Conservation (phyloP, 2,113 vertebrate genomes). For the Chauna torquata region DNA sequence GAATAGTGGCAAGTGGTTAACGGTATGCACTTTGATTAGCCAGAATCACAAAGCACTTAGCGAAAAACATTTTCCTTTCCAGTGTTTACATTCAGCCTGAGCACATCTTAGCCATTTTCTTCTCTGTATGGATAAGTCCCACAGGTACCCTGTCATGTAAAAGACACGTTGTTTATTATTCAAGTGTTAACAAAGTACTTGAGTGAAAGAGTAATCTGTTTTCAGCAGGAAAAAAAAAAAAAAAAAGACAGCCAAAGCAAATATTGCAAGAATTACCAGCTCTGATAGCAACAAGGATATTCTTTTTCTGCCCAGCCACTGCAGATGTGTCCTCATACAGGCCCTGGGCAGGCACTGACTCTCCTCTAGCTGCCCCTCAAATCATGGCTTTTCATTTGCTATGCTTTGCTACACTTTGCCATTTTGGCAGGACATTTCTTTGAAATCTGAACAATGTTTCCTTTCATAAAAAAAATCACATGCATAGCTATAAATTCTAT, state of each 20-base stretch:
- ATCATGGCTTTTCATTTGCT: background rate
- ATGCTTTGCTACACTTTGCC: background rate
- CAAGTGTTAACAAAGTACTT: slow-evolving; percentile 33
- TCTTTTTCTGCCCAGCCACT: background rate
- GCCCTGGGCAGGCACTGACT: background rate
- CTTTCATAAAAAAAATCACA: background rate
- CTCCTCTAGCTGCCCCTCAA: background rate
- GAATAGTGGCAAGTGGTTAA: background rate
- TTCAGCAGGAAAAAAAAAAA: rapidly evolving
- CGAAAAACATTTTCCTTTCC: background rate
- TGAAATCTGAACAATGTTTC: background rate
- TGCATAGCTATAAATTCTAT: background rate
- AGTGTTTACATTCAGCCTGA: background rate
- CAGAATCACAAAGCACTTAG: background rate
- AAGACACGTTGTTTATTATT: slow-evolving; percentile 16
- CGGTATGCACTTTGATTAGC: background rate
- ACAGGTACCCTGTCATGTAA: background rate
- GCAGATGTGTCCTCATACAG: rapidly evolving
- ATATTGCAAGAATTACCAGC: background rate
- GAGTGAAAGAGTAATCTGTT: background rate
- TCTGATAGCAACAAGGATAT: background rate
- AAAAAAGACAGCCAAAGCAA: background rate
- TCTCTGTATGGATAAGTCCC: background rate
- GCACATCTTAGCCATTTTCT: background rate
- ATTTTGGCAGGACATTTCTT: background rate